Conservation (phyloP, 2,797 vertebrate genomes). For the Macropus fuliginosus region DNA sequence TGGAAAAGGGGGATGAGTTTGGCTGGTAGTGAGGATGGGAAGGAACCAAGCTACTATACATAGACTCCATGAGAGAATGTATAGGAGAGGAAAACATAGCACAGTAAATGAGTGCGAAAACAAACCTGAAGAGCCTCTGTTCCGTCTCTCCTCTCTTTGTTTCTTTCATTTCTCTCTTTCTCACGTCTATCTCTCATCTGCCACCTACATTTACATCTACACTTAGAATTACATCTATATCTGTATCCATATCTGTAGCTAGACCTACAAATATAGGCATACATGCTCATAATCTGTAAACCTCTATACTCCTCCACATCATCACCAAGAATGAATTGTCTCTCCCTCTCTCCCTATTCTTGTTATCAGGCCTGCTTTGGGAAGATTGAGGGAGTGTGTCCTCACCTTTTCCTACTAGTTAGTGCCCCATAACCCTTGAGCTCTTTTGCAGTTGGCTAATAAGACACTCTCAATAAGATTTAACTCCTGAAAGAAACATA, state of each 20-base stretch:
- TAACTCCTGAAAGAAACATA: neutral
- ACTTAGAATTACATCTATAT: neutral
- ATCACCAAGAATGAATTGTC: neutral
- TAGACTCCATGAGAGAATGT: neutral
- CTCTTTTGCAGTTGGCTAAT: neutral
- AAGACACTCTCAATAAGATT: neutral
- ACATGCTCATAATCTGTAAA: neutral
- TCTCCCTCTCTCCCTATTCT: neutral
- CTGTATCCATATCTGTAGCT: neutral
- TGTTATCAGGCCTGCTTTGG: neutral
- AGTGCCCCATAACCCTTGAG: neutral
- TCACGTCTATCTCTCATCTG: neutral
- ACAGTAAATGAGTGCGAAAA: neutral
- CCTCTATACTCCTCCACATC: neutral
- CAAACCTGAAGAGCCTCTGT: neutral
- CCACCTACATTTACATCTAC: neutral
- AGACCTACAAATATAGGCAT: neutral
- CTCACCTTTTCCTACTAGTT: neutral
- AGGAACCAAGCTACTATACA: too few relatives aligned
- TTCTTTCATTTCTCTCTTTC: neutral
- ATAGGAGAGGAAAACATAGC: neutral
- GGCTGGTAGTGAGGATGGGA: neutral
- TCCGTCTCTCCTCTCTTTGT: neutral
- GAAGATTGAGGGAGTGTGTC: neutral
- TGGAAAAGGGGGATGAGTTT: neutral